phyloP scores from a whole-genome alignment of 2,113 vertebrate species.

The Echinops telfairi region DNA sequence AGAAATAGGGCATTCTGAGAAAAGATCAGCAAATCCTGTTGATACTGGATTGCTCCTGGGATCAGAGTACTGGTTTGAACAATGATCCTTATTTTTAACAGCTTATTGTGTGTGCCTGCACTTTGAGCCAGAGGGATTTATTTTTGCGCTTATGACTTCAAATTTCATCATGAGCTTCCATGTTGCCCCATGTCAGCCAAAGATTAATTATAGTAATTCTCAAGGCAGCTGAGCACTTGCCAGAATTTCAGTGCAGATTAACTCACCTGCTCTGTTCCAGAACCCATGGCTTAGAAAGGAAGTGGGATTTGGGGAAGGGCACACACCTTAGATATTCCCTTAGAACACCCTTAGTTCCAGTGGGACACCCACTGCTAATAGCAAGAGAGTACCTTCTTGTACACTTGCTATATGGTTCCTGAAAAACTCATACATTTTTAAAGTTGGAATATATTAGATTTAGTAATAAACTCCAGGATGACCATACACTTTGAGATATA shows the following conservation, averaged over 20 bases:
- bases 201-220: constrained; percentile 65
- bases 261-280: background rate
- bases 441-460: constrained; percentile 72
- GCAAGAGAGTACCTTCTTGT: constrained; percentile 74
- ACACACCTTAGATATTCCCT: background rate
- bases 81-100: constrained; percentile 61
- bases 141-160: background rate
- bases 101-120: constrained; percentile 2
- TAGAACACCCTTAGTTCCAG: background rate
- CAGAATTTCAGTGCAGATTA: background rate
- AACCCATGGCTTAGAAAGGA: background rate
- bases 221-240: background rate
- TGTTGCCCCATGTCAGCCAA: constrained; percentile 30
- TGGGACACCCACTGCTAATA: background rate
- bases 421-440: constrained; percentile 78
- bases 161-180: constrained; percentile 20
- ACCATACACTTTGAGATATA: constrained; percentile 82
- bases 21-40: constrained; percentile 1
- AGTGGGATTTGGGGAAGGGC: background rate
- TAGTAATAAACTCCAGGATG: constrained; percentile 81
- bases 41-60: constrained; percentile 33
- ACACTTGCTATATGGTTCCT: constrained; percentile 81
- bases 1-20: constrained; percentile 52
- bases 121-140: constrained; percentile 17
- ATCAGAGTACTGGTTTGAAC: constrained; percentile 47